These are phyloP conservation scores for Turdus rufiventris DNA, from an alignment of 2,113 vertebrate species.

Conservation along the genomic window DNA sequence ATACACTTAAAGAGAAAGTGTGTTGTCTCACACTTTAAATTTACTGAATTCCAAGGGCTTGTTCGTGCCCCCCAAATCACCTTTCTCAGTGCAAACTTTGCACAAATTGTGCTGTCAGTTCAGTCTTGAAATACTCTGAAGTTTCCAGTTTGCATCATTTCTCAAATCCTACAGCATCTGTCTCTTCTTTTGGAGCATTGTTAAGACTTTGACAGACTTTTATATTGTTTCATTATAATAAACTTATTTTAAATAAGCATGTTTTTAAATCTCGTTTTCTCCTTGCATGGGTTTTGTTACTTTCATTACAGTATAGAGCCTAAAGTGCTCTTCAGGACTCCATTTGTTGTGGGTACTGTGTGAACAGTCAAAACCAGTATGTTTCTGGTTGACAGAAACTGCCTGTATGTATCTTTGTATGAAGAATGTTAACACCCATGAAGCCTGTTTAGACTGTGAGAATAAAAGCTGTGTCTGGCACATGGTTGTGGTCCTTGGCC, in stretches of 20 bases:
- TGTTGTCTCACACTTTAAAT: conserved; percentile 15
- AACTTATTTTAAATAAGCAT: conserved; percentile 75
- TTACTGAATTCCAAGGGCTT: conserved; percentile 27
- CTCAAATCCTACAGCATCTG: conserved; percentile 22
- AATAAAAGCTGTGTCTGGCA: conserved; percentile 43
- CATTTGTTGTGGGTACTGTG: conserved; percentile 19
- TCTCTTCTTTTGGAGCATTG: conserved; percentile 42
- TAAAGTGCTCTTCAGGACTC: neutral
- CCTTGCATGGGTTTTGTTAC: conserved; percentile 13
- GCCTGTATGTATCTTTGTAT: conserved; percentile 19
- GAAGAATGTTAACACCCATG: conserved; percentile 8
- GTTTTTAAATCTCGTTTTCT: conserved; percentile 18
- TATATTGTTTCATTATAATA: conserved; percentile 74
- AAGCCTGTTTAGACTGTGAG: neutral
- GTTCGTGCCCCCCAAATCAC: neutral
- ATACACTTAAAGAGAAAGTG: conserved; percentile 1
- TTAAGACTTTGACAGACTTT: conserved; percentile 68
- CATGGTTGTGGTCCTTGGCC: neutral
- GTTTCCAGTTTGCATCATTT: conserved; percentile 20
- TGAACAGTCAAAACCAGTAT: neutral
- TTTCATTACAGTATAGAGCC: neutral
- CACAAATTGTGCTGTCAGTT: neutral
- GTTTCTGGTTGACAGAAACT: conserved; percentile 44
- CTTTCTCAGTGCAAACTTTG: neutral
- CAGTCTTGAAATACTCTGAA: neutral